Conservation (phyloP, 2,888 invertebrate species). For the Aleiodes testaceus region DNA sequence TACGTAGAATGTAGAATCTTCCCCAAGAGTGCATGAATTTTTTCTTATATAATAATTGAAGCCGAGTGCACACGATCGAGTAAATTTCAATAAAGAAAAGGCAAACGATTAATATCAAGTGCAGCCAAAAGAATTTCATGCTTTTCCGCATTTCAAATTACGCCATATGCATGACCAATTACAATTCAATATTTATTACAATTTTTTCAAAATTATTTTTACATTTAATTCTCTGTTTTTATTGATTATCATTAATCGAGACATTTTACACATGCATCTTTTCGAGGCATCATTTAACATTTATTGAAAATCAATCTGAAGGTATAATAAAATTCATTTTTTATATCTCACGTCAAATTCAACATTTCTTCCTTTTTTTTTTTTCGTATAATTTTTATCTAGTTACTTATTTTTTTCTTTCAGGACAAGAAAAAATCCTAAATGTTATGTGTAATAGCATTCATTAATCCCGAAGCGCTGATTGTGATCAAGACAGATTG, state of each 20-base stretch:
- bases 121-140: slow-evolving; percentile 32
- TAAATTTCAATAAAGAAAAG: slow-evolving; percentile 28
- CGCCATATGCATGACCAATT: slow-evolving; percentile 11
- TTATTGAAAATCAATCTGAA: slow-evolving; percentile 10
- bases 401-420: no score
- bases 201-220: background rate
- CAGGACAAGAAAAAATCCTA: no score
- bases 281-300: background rate
- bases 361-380: background rate
- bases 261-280: background rate
- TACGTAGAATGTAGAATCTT: slow-evolving; percentile 5
- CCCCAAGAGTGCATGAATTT: background rate
- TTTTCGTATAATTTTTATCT: background rate
- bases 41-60: slow-evolving; percentile 1
- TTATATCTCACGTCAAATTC: slow-evolving; percentile 5
- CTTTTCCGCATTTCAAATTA: slow-evolving; percentile 33
- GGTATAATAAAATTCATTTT: slow-evolving; percentile 9
- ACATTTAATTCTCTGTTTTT: background rate
- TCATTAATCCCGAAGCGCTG: no score
- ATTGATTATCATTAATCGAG: background rate
- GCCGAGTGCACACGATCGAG: no score
- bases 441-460: no score
- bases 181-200: no score
- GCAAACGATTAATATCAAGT: slow-evolving; percentile 25
- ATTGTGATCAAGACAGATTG: background rate